Evolutionary conservation across 2,888 invertebrate species (phyloP).

Genomic region (Anoncus sp.): DNA sequence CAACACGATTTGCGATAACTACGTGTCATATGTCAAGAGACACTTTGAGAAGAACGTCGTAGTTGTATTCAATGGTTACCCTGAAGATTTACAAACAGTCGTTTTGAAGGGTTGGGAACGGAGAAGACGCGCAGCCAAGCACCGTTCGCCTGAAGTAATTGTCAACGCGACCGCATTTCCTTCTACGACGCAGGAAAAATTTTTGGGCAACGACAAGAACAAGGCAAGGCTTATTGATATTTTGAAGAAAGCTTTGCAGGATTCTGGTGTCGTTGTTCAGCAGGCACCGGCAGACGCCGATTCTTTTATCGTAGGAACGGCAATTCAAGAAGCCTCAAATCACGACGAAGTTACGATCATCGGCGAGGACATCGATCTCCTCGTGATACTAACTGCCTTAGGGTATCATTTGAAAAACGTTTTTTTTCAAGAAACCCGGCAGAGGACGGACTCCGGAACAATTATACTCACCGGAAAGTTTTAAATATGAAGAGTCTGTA

Average conservation of each 20-base stretch:
- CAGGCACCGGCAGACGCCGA: conserved; percentile 58
- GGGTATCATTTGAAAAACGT: conserved; percentile 51
- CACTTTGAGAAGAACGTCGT: conserved; percentile 21
- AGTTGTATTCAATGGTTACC: conserved; percentile 46
- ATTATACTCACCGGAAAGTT: conserved; percentile 28
- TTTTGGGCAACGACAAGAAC: conserved; percentile 20
- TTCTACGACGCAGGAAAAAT: conserved; percentile 23
- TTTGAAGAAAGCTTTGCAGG: conserved; percentile 31
- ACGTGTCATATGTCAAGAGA: conserved; percentile 34
- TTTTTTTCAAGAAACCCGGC: conserved; percentile 47
- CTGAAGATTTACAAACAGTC: conserved; percentile 10
- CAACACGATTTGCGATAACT: conserved; percentile 31
- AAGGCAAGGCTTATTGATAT: conserved; percentile 17
- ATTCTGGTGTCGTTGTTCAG: conserved; percentile 37
- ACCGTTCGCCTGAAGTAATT: conserved; percentile 11
- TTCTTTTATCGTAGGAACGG: conserved; percentile 44
- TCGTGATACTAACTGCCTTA: conserved; percentile 65
- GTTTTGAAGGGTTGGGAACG: conserved; percentile 31
- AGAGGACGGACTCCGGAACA: conserved; percentile 55
- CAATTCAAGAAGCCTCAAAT: conserved; percentile 33
- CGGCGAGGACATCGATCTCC: conserved; percentile 67
- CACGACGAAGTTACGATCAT: conserved; percentile 55
- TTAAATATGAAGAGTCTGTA: conserved; percentile 32
- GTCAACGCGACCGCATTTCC: conserved; percentile 25
- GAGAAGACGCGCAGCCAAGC: conserved; percentile 42